A percentile compares a stretch with the other conserved stretches of the same genome.
Conservation (phyloP, 2,113 vertebrate species). For the Suricata suricatta region DNA sequence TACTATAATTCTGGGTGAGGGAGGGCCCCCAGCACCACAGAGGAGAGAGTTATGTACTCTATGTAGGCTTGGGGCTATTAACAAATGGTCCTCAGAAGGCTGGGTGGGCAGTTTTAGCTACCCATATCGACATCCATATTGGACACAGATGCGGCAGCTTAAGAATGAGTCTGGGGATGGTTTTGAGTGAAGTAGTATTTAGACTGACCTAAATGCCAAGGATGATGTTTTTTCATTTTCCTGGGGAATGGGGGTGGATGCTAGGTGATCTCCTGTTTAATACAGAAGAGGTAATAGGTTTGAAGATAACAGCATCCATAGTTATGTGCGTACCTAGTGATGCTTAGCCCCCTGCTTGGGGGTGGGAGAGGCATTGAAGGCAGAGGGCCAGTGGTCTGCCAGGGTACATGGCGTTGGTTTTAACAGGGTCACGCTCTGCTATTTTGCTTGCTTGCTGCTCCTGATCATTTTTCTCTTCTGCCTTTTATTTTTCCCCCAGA, state of each 20-base stretch:
- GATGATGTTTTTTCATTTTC: not conserved
- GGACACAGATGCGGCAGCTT: not conserved
- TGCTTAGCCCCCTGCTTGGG: slow-evolving; percentile 1
- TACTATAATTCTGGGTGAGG: not conserved
- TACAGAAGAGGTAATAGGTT: not conserved
- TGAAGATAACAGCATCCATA: not conserved
- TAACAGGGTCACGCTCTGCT: slow-evolving; percentile 65
- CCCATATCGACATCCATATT: too few relatives aligned
- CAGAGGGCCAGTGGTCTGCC: not conserved
- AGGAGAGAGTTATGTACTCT: not conserved
- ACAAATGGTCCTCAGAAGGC: not conserved
- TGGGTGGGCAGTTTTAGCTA: not conserved
- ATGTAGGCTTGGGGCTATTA: not conserved
- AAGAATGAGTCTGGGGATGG: not conserved
- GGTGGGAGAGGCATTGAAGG: rapidly evolving
- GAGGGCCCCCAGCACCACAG: not conserved
- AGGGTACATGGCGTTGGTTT: not conserved
- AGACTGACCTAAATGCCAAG: not conserved
- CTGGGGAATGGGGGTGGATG: not conserved
- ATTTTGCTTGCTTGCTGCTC: slow-evolving; percentile 60
- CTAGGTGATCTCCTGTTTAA: not conserved
- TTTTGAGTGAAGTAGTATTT: not conserved
- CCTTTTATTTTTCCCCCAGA: slow-evolving; percentile 73
- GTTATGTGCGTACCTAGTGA: not conserved
- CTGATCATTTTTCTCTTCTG: slow-evolving; percentile 76